Base-by-base conservation (phyloP, 2,888 invertebrate species). In the Calameuta pallipes region DNA sequence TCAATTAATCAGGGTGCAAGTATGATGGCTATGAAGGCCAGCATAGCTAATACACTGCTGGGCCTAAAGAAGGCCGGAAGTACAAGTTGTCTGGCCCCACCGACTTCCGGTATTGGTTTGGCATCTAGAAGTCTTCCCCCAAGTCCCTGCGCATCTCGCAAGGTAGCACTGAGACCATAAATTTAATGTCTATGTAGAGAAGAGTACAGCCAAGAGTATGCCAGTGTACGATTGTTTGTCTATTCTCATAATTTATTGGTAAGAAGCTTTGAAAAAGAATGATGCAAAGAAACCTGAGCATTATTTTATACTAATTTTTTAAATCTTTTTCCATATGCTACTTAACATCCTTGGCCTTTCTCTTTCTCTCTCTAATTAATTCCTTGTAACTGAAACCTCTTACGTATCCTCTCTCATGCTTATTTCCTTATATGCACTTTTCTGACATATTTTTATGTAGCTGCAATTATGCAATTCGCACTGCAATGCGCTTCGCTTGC, bases 61-160 rank as follows among this genome's bases (percentile, higher is more conserved):
- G 93, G 94, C 82, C 92, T 95, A 85, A 95, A 95, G 91, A 93
- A 95, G 84, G 95, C 95, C 77, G 95, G 95, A 89, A 95, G 95
- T 83, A 95, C 95, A 75, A 95, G 95, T 90, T 94, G 94, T 90
- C 92, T 96, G 83, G 93, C 94, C 75, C 94, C 95, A 87, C 95
- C 95, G 93, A 92, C 86, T 91, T 88, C 91, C 82, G 88, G 89
- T 84, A 86, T 86, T 81, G 89, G 89, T 87, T 82, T 89, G 88
- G 87, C 90, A 87, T 91, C 91, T 83, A 89, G 91, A 89, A 91
- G 91, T 89, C 91, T 91, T 84, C 91, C 91, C 87, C 91, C 90
- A 87, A 91, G 91, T 90, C 91, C 91, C 89, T 91, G 90, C 88
- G 90, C 91, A 87, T 91, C 91, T 89, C 92, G 93, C 88, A 93